A percentile compares a stretch with the other conserved stretches of the same genome.
phyloP scores from a whole-genome alignment of 2,113 vertebrate species.

The Pogonocichla stellata region DNA sequence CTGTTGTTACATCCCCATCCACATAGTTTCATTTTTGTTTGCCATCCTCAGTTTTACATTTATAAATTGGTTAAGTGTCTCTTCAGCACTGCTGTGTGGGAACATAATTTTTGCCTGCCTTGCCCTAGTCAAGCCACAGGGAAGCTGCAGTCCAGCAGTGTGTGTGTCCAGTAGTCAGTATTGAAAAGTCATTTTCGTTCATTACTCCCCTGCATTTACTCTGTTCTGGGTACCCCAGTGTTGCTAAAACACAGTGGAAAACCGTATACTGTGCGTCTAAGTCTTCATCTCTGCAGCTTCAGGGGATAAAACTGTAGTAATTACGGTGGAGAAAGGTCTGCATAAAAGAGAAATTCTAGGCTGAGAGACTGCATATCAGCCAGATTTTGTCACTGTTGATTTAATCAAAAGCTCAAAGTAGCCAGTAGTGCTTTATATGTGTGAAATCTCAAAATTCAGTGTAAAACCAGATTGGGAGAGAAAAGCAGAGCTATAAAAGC shows the following conservation, averaged over 20 bases:
- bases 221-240: background rate
- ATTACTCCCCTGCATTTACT: background rate
- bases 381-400: constrained; percentile 31
- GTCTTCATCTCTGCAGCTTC: constrained; percentile 21
- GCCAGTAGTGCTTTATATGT: background rate
- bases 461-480: background rate
- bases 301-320: constrained; percentile 23
- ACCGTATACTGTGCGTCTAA: background rate
- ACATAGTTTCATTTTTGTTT: background rate
- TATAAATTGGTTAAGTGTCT: background rate
- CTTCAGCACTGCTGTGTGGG: background rate
- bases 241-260: constrained; percentile 14
- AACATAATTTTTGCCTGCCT: constrained; percentile 19
- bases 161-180: constrained; percentile 9
- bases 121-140: background rate
- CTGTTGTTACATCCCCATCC: background rate
- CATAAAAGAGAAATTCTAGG: background rate
- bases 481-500: background rate
- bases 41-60: background rate
- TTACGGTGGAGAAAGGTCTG: background rate
- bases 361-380: background rate
- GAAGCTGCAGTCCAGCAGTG: constrained; percentile 4
- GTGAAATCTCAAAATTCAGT: background rate
- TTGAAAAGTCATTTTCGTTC: constrained; percentile 39
- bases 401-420: constrained; percentile 31